Conservation (phyloP, 1,140 invertebrate genomes). For the Drosophila arawakana region DNA sequence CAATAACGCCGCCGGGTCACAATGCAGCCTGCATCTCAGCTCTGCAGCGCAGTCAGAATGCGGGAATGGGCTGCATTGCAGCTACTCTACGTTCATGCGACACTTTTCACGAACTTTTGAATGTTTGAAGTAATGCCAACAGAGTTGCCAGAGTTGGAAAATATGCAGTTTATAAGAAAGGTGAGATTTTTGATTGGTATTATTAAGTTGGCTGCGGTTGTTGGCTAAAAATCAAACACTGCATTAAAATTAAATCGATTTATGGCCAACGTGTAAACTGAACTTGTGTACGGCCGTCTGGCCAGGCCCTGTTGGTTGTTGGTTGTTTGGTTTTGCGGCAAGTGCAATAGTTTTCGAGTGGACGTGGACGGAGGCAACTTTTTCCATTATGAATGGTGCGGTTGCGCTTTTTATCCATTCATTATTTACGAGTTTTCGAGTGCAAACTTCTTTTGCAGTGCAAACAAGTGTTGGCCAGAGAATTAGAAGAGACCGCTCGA, state of each 20-base stretch:
- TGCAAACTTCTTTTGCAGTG: slow-evolving; percentile 76
- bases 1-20: slow-evolving; percentile 69
- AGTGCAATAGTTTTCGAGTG: slow-evolving; percentile 79
- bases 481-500: slow-evolving; percentile 72
- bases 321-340: slow-evolving; percentile 37
- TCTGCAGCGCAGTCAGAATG: background rate
- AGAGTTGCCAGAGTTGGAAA: too few relatives aligned
- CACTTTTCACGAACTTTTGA: too few relatives aligned
- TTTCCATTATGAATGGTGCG: slow-evolving; percentile 83
- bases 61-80: background rate
- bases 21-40: slow-evolving; percentile 20
- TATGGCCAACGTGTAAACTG: too few relatives aligned
- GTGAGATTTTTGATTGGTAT: too few relatives aligned
- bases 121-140: too few relatives aligned
- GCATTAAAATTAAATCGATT: too few relatives aligned
- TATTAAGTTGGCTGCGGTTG: too few relatives aligned
- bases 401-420: slow-evolving; percentile 79
- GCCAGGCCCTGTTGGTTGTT: too few relatives aligned
- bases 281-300: too few relatives aligned
- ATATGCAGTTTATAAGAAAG: too few relatives aligned
- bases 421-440: slow-evolving; percentile 82
- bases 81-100: too few relatives aligned
- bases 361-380: slow-evolving; percentile 71
- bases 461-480: slow-evolving; percentile 79
- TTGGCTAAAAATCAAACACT: too few relatives aligned